phyloP scores from a whole-genome alignment of 2,113 vertebrate species.

The Cyrtonyx montezumae region DNA sequence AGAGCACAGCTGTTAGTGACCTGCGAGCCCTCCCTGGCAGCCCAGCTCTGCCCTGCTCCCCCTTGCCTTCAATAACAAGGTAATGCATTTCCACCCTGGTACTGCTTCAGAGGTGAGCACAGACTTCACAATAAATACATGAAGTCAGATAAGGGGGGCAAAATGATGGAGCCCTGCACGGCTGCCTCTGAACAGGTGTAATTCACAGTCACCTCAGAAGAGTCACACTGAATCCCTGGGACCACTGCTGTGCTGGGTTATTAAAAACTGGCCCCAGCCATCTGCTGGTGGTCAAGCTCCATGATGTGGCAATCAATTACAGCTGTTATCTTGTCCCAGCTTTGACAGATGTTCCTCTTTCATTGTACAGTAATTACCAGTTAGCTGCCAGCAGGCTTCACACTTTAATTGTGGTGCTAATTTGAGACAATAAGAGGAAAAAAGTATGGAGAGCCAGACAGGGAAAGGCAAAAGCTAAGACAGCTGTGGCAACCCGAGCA shows the following conservation, averaged over 20 bases:
- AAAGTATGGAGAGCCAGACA: conserved; percentile 58
- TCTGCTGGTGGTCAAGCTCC: conserved; percentile 75
- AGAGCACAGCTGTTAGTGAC: neutral
- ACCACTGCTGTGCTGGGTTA: neutral
- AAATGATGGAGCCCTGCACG: neutral
- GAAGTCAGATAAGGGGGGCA: neutral
- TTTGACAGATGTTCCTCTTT: conserved; percentile 75
- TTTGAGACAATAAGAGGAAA: conserved; percentile 73
- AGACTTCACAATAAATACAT: neutral
- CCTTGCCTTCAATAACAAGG: neutral
- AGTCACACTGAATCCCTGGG: neutral
- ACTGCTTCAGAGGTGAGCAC: neutral
- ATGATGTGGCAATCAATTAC: conserved; percentile 76
- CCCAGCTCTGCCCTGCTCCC: neutral
- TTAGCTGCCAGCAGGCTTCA: conserved; percentile 76
- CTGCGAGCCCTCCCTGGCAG: neutral
- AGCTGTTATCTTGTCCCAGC: conserved; percentile 76
- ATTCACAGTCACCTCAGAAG: conserved; percentile 2
- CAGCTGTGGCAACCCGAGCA: conserved; percentile 21
- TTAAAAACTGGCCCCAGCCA: conserved; percentile 57
- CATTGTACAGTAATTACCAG: conserved; percentile 76
- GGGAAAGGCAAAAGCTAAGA: conserved; percentile 51
- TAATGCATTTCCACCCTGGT: too few species aligned
- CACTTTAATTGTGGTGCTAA: conserved; percentile 74
- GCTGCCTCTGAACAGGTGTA: conserved; percentile 7